Conservation (phyloP, 2,797 vertebrate species). For the Spatula clypeata region DNA sequence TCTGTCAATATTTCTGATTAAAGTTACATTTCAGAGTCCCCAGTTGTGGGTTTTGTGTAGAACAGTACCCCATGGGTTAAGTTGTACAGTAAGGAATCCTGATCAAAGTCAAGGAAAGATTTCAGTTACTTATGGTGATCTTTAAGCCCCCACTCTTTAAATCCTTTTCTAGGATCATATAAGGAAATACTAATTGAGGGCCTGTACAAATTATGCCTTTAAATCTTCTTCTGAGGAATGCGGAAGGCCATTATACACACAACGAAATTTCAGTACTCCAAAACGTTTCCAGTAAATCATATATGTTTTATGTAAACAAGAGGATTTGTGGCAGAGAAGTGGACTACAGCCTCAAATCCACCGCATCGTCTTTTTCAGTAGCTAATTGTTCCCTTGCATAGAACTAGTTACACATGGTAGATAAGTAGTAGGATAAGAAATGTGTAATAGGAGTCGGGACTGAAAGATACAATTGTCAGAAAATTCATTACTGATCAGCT, state of each 20-base stretch:
- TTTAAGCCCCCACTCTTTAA: neutral
- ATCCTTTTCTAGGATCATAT: neutral
- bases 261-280: neutral
- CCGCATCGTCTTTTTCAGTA: neutral
- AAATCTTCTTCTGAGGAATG: neutral
- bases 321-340: neutral
- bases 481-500: neutral
- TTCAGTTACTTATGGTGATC: neutral
- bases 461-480: neutral
- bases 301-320: neutral
- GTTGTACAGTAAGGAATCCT: neutral
- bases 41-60: neutral
- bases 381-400: neutral
- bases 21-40: neutral
- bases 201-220: rapidly evolving
- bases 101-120: neutral
- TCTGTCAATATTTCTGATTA: neutral
- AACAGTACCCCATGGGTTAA: neutral
- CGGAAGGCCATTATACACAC: neutral
- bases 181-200: neutral
- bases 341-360: neutral
- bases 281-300: neutral
- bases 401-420: neutral
- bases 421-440: neutral
- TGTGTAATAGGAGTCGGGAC: neutral